These are phyloP conservation scores for Tragelaphus eurycerus DNA, from an alignment of 2,797 vertebrate species.

Conservation along the genomic window DNA sequence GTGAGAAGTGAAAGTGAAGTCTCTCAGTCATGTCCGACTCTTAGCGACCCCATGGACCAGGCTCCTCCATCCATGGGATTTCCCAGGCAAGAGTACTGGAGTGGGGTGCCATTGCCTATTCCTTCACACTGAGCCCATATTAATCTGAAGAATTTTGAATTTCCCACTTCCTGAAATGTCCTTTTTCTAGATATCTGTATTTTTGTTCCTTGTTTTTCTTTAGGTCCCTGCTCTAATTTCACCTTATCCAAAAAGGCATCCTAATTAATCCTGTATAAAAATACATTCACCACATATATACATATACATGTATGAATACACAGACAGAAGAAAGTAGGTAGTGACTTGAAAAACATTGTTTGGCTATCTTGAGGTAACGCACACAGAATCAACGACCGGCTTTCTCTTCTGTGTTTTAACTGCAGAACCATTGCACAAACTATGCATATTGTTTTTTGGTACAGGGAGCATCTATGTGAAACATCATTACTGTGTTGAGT, in stretches of 20 bases:
- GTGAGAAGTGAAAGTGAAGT: too few relatives aligned
- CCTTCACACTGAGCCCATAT: not conserved
- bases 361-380: not conserved
- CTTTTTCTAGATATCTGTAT: not conserved
- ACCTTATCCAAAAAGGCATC: not conserved
- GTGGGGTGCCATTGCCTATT: not conserved
- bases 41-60: too few relatives aligned
- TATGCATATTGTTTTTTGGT: conserved; percentile 19
- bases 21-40: too few relatives aligned
- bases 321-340: not conserved
- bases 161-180: not conserved
- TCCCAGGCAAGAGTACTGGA: too few relatives aligned
- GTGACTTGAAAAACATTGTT: not conserved
- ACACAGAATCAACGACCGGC: not conserved
- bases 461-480: conserved; percentile 21
- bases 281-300: not conserved
- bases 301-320: not conserved
- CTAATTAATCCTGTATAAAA: not conserved
- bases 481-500: conserved; percentile 41
- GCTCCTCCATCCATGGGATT: too few relatives aligned
- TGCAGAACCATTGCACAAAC: not conserved
- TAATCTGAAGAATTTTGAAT: not conserved
- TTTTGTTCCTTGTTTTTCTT: not conserved
- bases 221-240: not conserved
- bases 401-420: not conserved